Percentiles rank a stretch among this genome's conserved stretches.
These are phyloP conservation scores for Argyrosomus japonicus DNA, from an alignment of 2,113 vertebrate species.

Conservation along the genomic window DNA sequence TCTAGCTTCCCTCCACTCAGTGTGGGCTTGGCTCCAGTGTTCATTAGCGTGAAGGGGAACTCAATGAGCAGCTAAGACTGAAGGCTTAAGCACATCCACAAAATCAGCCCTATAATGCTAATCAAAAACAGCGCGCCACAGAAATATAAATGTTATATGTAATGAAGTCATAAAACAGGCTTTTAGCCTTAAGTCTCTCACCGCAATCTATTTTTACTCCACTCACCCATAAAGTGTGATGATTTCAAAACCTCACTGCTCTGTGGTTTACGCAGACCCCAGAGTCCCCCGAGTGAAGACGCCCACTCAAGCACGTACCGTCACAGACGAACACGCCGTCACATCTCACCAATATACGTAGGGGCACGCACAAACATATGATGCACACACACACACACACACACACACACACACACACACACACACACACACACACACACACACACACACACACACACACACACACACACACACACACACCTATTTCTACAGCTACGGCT, in stretches of 20 bases:
- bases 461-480: conserved; percentile 26
- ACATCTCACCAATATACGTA: conserved; percentile 42
- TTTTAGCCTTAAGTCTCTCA: conserved; percentile 73
- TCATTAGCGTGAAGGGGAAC: conserved; percentile 77
- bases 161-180: conserved; percentile 81
- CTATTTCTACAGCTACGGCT: too few relatives aligned
- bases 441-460: conserved; percentile 28
- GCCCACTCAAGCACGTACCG: conserved; percentile 58
- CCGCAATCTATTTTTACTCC: conserved; percentile 81
- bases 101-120: conserved; percentile 74
- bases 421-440: conserved; percentile 18
- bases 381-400: conserved; percentile 20
- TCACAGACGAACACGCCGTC: conserved; percentile 41
- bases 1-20: conserved; percentile 71
- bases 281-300: conserved; percentile 62
- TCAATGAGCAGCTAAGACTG: conserved; percentile 73
- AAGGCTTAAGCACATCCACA: conserved; percentile 62
- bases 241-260: conserved; percentile 73
- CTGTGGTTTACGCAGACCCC: conserved; percentile 71
- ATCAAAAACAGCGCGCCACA: conserved; percentile 75
- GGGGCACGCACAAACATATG: conserved; percentile 40
- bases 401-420: conserved; percentile 27
- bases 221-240: conserved; percentile 76
- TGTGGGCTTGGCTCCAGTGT: conserved; percentile 77
- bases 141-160: conserved; percentile 81